Evolutionary conservation across 2,797 vertebrate species (phyloP), one percentile per base, ranked within the genome.

Genomic region (Loris lydekkerianus): DNA sequence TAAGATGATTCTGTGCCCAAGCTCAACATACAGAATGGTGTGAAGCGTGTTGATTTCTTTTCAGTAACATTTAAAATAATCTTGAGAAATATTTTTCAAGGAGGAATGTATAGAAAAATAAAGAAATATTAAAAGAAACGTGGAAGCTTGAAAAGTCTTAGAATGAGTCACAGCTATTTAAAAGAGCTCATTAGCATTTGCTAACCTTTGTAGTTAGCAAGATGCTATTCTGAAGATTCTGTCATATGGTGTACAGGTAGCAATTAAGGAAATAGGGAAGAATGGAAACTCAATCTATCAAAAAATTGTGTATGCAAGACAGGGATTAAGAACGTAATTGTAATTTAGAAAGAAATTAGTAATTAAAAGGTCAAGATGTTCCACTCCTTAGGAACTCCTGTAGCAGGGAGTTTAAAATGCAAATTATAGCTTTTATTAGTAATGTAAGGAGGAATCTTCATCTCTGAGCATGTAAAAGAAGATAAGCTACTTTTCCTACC

Each of bases 251-350:
- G 75, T 72, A 91, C 69, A 93, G 87, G 77, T 89, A 86, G 69
- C 86, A 97, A 89, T 96, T 96, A 97, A 96, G 75, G 69, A 97
- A 96, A 90, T 15, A 80, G 65, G n/a, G 60, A 95, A 91, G 69
- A 95, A 96, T 87, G 65, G 96, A 97, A 96, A 92, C 81, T 90
- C 83, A 91, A 61, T 93, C 83, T 92, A 75, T 96, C 73, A 97
- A 72, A 93, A 98, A 97, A 97, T 90, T 96, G 89, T 69, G 85
- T 95, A 94, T 94, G 89, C 87, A 97, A 60, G 58, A 93, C 7
- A 85, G 75, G 95, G 81, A 95, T 96, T 96, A 97, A 97, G 86
- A 90, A 95, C 91, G 94, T 96, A 97, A 97, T 93, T 97, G 69
- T 89, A 95, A 90, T 92, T 95, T 94, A 89, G 91, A 56, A 94